Conservation (phyloP, 2,888 invertebrate genomes). For the Sthenelais limicola region DNA sequence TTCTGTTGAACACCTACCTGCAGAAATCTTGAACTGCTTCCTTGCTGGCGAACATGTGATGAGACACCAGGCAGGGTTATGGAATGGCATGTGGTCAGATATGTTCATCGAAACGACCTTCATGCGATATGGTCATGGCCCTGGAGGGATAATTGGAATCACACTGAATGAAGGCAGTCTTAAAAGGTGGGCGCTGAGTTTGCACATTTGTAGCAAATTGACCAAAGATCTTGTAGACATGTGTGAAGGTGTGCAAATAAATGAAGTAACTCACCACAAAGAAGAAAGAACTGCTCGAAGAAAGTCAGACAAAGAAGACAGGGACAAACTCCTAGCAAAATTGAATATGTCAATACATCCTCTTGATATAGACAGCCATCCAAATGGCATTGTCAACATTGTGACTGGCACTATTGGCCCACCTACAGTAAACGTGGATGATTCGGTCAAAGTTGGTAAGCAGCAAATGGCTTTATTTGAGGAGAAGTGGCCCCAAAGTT, state of each 20-base stretch:
- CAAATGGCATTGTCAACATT: conserved; percentile 30
- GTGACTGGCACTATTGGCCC: conserved; percentile 39
- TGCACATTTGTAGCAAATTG: conserved; percentile 48
- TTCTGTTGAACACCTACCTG: conserved; percentile 47
- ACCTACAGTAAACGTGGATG: conserved; percentile 35
- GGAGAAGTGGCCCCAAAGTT: conserved; percentile 23
- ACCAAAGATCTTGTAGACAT: conserved; percentile 31
- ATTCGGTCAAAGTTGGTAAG: conserved; percentile 16
- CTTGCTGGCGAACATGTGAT: conserved; percentile 53
- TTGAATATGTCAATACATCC: conserved; percentile 45
- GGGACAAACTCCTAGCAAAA: conserved; percentile 39
- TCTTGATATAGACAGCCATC: conserved; percentile 36
- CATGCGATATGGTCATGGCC: conserved; percentile 57
- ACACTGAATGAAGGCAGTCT: conserved; percentile 51
- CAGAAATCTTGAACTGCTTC: conserved; percentile 45
- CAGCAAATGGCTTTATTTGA: conserved; percentile 31
- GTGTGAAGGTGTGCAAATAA: not conserved
- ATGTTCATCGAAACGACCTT: conserved; percentile 57
- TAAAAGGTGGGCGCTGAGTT: conserved; percentile 52
- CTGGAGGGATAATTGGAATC: conserved; percentile 53
- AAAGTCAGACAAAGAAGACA: conserved; percentile 44
- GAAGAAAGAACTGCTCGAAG: conserved; percentile 47
- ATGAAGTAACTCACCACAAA: conserved; percentile 41
- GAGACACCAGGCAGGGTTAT: conserved; percentile 41
- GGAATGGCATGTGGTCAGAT: conserved; percentile 51